Evolutionary conservation across 2,888 invertebrate species (phyloP), one percentile per base, ranked within the genome.

Genomic region (Bruchidius siliquastri): DNA sequence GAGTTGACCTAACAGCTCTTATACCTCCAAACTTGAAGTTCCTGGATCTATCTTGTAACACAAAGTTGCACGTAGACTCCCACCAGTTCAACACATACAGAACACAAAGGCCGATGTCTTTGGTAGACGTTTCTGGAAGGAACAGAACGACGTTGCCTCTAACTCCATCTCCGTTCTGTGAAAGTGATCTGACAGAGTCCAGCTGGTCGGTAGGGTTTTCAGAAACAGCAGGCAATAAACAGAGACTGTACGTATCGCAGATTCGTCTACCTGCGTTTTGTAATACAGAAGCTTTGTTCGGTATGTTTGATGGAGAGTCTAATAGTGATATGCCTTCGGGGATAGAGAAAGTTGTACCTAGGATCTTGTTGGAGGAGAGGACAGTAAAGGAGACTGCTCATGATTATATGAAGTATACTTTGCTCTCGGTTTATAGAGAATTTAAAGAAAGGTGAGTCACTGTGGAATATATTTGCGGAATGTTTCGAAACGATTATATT

Each of bases 141-240:
- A 94, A 94, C 85, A 87, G 92, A 21, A 89, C 89, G 0, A 90
- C 91, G 74, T 82, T 94, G 73, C 93, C 94, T 0, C 90, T 90
- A 66, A 84, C 86, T 70, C 86, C 87, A 0, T 85, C 86, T 18
- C 86, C 87, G 18, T 87, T 86, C 78, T 87, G 87, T 76, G 88
- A 91, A 78, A 90, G 88, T 72, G 91, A 91, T 79, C 85, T 90
- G 74, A 88, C 90, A 1, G 92, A 91, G 76, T 88, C 89, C 8
- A 93, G 94, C 2, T 96, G 96, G 96, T 90, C 89, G 70, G 89
- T 94, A 32, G 96, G 95, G 0, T 96, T 96, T 85, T 94, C 95
- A 0, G 96, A 96, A 87, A 93, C 95, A 18, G 91, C 95, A 0
- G 95, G 95, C 49, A 90, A 90, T 77, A 89, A 90, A 72, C 89